Percentiles rank a stretch among this genome's conserved stretches.
phyloP scores from a whole-genome alignment of 2,113 vertebrate species.

The Mormyrus iriodes region DNA sequence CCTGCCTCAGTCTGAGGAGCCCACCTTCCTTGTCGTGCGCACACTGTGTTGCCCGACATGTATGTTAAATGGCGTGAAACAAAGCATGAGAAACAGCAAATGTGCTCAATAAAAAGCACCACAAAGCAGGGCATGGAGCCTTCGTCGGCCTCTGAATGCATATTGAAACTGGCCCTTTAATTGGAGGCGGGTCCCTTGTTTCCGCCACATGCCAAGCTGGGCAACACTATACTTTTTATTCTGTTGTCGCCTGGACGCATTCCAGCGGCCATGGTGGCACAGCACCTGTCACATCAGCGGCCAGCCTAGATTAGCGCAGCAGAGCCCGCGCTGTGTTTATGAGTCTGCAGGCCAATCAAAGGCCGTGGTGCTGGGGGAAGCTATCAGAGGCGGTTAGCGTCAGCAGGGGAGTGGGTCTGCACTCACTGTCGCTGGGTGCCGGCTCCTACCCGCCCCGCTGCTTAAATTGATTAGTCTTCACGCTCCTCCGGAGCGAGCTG shows the following conservation, averaged over 20 bases:
- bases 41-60: not conserved
- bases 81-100: not conserved
- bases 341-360: conserved; percentile 23
- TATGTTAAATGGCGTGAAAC: not conserved
- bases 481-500: conserved; percentile 41
- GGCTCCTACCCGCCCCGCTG: conserved; percentile 32
- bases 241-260: conserved; percentile 20
- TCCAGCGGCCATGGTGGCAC: conserved; percentile 28
- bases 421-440: conserved; percentile 29
- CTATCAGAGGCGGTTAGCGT: conserved; percentile 32
- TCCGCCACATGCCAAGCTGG: not conserved
- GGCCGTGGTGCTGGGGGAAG: conserved; percentile 16
- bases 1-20: not conserved
- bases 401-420: conserved; percentile 24
- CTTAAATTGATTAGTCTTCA: conserved; percentile 39
- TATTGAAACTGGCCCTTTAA: conserved; percentile 8
- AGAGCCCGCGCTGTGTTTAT: conserved; percentile 31
- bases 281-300: conserved; percentile 32
- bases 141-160: not conserved
- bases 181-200: conserved; percentile 11
- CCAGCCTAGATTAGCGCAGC: conserved; percentile 10
- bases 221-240: conserved; percentile 7
- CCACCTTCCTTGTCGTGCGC: not conserved
- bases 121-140: not conserved
- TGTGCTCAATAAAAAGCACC: not conserved